These are phyloP conservation scores for Atherinosoma microstoma DNA, from an alignment of 2,797 vertebrate species.

Conservation along the genomic window DNA sequence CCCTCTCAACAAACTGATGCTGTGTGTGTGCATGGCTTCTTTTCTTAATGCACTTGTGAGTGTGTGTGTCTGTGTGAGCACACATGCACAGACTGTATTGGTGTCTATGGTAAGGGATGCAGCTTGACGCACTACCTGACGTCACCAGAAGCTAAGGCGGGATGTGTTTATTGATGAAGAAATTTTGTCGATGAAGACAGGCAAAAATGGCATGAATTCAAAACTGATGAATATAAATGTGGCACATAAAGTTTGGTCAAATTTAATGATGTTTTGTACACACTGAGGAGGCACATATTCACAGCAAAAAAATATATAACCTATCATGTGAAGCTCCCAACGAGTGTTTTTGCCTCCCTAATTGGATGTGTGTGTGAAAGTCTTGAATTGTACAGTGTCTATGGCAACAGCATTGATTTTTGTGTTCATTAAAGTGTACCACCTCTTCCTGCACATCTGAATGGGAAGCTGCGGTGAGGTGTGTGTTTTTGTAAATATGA, in stretches of 20 bases:
- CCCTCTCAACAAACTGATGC: conserved; percentile 13
- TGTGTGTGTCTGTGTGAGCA: conserved; percentile 4
- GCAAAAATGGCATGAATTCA: neutral
- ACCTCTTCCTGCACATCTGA: conserved; percentile 23
- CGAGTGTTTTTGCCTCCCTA: conserved; percentile 17
- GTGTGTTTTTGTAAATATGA: conserved; percentile 10
- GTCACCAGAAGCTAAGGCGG: conserved; percentile 61
- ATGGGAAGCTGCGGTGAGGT: conserved; percentile 22
- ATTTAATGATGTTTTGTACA: neutral
- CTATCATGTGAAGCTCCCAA: neutral
- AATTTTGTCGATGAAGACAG: conserved; percentile 47
- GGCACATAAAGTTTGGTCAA: neutral
- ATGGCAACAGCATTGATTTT: conserved; percentile 51
- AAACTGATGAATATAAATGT: conserved; percentile 1
- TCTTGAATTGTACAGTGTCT: conserved; percentile 34
- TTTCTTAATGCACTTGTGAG: neutral
- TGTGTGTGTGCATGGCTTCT: conserved; percentile 2
- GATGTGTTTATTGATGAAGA: conserved; percentile 63
- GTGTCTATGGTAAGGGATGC: conserved; percentile 48
- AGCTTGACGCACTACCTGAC: conserved; percentile 74
- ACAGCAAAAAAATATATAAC: neutral
- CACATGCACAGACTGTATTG: conserved; percentile 30
- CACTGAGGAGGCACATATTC: conserved; percentile 8
- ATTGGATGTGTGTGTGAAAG: conserved; percentile 30
- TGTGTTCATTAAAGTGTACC: conserved; percentile 48